These are phyloP conservation scores for Zoanthus sociatus DNA, from an alignment of 92 coral and sea anemone species.

Conservation along the genomic window DNA sequence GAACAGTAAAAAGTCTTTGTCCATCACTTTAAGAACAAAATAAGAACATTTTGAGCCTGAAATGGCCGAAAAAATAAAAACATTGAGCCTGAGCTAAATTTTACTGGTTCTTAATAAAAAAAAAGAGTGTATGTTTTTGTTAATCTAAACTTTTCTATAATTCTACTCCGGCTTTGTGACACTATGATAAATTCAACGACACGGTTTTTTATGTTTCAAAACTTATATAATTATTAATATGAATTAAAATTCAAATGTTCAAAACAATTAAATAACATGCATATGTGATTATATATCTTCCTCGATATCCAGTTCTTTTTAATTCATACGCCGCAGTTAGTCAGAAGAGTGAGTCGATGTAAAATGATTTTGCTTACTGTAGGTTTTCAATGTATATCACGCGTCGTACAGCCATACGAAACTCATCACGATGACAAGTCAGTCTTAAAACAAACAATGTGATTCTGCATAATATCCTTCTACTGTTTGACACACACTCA, in stretches of 20 bases:
- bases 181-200: neutral
- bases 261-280: neutral
- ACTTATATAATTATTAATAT: neutral
- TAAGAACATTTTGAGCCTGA: too few relatives aligned
- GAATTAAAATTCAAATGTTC: conserved; percentile 1
- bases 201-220: neutral
- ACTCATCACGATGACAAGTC: neutral
- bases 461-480: conserved; percentile 28
- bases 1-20: too few relatives aligned
- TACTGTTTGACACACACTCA: conserved; percentile 27
- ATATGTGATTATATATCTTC: neutral
- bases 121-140: too few relatives aligned
- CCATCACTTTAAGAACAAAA: too few relatives aligned
- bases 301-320: neutral
- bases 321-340: neutral
- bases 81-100: too few relatives aligned
- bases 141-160: too few relatives aligned
- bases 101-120: too few relatives aligned
- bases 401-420: neutral
- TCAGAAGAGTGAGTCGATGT: neutral
- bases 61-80: too few relatives aligned
- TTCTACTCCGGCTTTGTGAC: neutral
- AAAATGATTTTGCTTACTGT: conserved; percentile 1
- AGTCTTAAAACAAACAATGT: conserved; percentile 35
- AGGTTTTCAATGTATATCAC: neutral